A percentile compares a stretch with the other conserved stretches of the same genome.
Evolutionary conservation across 2,888 invertebrate genomes (phyloP).

Genomic region (Trimorus sp.): DNA sequence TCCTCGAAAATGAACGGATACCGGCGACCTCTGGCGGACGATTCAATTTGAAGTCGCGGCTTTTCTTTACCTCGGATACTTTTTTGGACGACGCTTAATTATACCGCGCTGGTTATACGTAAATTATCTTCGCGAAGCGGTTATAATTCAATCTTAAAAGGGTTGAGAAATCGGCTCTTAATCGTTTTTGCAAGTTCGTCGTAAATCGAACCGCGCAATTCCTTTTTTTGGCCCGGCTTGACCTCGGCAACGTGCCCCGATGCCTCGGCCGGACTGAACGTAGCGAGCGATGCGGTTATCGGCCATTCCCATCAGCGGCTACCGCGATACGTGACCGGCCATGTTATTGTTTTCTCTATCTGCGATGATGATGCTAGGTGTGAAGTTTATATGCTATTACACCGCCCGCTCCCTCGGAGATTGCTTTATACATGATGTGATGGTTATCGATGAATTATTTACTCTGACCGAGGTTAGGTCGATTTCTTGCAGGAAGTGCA

Average conservation of each 20-base stretch:
- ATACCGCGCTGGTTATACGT: constrained; percentile 59
- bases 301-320: constrained; percentile 68
- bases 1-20: too few relatives aligned
- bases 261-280: constrained; percentile 59
- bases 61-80: too few relatives aligned
- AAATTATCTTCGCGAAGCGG: constrained; percentile 54
- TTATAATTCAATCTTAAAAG: constrained; percentile 64
- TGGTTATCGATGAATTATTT: constrained; percentile 59
- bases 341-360: constrained; percentile 66
- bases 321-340: constrained; percentile 67
- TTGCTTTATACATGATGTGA: constrained; percentile 64
- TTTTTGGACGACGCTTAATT: constrained; percentile 44
- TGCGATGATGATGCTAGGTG: constrained; percentile 68
- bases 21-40: too few relatives aligned
- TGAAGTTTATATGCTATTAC: constrained; percentile 67
- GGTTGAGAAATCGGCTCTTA: constrained; percentile 65
- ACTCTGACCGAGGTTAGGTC: constrained; percentile 18
- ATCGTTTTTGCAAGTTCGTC: constrained; percentile 66
- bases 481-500: constrained; percentile 23
- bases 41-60: too few relatives aligned
- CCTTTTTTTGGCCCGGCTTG: constrained; percentile 62
- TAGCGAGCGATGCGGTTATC: constrained; percentile 63
- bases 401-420: constrained; percentile 54
- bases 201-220: constrained; percentile 64
- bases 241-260: constrained; percentile 65